These are phyloP conservation scores for Bergia puertoricense DNA, from an alignment of 92 coral and sea anemone species.

Conservation along the genomic window DNA sequence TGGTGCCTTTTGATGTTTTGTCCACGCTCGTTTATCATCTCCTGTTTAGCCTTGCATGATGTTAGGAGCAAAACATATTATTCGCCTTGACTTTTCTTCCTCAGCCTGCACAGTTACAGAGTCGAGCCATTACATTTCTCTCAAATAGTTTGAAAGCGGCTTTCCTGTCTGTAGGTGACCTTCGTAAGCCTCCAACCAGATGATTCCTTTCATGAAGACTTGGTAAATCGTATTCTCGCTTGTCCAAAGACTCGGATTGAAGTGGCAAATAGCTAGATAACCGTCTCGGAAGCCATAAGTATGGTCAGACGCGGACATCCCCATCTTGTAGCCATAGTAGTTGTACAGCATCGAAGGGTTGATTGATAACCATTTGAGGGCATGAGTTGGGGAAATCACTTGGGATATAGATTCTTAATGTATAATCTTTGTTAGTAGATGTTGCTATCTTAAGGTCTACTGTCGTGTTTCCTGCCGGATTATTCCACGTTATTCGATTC, in stretches of 20 bases:
- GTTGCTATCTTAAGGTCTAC: conserved; percentile 66
- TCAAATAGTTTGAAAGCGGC: conserved; percentile 50
- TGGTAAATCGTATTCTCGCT: conserved; percentile 72
- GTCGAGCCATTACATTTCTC: conserved; percentile 46
- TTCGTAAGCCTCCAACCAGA: conserved; percentile 93
- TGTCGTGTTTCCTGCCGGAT: conserved; percentile 64
- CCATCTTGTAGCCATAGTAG: conserved; percentile 33
- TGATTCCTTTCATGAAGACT: conserved; percentile 78
- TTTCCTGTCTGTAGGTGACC: conserved; percentile 74
- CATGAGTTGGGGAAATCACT: conserved; percentile 69
- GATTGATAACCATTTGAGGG: conserved; percentile 67
- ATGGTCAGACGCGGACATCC: conserved; percentile 29
- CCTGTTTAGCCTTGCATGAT: no score
- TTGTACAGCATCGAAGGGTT: conserved; percentile 50
- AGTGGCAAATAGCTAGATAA: conserved; percentile 73
- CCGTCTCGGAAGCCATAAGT: conserved; percentile 59
- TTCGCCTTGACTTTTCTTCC: no score
- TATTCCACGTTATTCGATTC: conserved; percentile 64
- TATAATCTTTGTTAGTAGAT: conserved; percentile 56
- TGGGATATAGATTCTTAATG: conserved; percentile 71
- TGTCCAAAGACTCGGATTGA: conserved; percentile 61
- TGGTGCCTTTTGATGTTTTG: no score
- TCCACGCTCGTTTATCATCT: no score
- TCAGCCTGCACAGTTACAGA: not conserved
- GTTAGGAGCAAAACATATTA: no score